phyloP scores from a whole-genome alignment of 2,888 invertebrate genomes.

The Lapara coniferarum region DNA sequence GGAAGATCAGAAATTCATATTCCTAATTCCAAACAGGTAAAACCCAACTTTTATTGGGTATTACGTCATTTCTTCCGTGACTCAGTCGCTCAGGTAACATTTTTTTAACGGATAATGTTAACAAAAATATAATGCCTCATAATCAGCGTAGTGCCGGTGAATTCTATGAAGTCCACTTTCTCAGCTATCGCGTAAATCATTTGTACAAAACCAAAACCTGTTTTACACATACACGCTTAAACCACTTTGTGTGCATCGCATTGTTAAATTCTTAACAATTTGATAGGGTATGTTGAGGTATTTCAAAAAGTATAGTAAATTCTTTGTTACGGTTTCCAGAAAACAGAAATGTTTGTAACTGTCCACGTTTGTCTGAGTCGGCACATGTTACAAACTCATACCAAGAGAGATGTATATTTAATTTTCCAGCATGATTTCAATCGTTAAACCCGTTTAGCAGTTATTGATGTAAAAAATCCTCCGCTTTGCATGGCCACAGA shows the following conservation, averaged over 20 bases:
- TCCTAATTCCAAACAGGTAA: constrained; percentile 38
- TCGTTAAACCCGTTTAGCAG: constrained; percentile 48
- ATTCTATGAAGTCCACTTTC: constrained; percentile 12
- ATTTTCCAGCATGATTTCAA: constrained; percentile 26
- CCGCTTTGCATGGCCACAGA: constrained; percentile 47
- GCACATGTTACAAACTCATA: neutral
- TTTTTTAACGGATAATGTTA: constrained; percentile 9
- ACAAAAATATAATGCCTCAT: constrained; percentile 15
- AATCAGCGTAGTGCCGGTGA: neutral
- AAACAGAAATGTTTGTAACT: neutral
- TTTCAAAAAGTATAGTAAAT: constrained; percentile 6
- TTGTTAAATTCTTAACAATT: constrained; percentile 13
- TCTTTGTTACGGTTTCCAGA: constrained; percentile 8
- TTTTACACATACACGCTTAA: neutral
- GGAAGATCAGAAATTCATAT: constrained; percentile 27
- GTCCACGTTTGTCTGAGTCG: neutral
- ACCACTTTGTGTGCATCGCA: neutral
- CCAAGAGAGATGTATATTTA: neutral
- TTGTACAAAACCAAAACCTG: constrained; percentile 8
- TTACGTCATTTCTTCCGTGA: constrained; percentile 50
- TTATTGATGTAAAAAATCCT: constrained; percentile 51
- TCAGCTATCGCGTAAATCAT: constrained; percentile 12
- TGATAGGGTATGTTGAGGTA: neutral
- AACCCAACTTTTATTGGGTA: constrained; percentile 47
- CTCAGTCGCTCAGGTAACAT: constrained; percentile 42